Evolutionary conservation across 2,113 vertebrate genomes (phyloP).

Genomic region (Otocyon megalotis): DNA sequence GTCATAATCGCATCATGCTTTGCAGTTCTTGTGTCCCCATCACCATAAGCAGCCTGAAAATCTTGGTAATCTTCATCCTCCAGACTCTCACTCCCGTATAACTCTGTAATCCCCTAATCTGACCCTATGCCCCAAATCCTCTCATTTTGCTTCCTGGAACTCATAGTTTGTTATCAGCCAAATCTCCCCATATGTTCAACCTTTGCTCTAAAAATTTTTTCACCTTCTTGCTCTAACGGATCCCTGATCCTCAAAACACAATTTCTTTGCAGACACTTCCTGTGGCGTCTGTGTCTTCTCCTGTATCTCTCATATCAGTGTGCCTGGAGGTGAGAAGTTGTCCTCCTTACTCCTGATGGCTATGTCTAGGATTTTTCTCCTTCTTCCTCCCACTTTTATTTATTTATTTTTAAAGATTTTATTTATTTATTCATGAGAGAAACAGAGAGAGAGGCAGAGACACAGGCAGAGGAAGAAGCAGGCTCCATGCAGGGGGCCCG

Average conservation of each 20-base stretch:
- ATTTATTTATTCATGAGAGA: too few species aligned
- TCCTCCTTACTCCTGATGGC: background rate
- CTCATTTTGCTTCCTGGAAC: background rate
- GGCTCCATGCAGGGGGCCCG: too few species aligned
- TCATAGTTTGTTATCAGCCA: background rate
- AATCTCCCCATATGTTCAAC: background rate
- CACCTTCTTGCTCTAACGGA: background rate
- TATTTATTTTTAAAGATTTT: too few species aligned
- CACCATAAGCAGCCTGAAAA: background rate
- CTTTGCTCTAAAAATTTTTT: background rate
- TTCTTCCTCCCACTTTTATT: background rate
- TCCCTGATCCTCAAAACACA: background rate
- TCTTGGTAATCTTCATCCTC: background rate
- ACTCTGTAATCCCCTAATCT: background rate
- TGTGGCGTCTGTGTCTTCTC: background rate
- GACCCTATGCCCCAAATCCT: background rate
- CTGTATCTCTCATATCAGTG: background rate
- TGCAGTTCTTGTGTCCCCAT: background rate
- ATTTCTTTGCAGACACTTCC: background rate
- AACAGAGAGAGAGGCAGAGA: too few species aligned
- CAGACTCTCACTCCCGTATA: background rate
- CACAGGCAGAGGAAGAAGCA: too few species aligned
- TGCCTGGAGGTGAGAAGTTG: background rate
- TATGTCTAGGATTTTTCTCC: background rate
- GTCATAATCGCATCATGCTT: background rate